A percentile compares a stretch with the other conserved stretches of the same genome.
phyloP scores from a whole-genome alignment of 2,113 vertebrate genomes.

The Ciconia boyciana region DNA sequence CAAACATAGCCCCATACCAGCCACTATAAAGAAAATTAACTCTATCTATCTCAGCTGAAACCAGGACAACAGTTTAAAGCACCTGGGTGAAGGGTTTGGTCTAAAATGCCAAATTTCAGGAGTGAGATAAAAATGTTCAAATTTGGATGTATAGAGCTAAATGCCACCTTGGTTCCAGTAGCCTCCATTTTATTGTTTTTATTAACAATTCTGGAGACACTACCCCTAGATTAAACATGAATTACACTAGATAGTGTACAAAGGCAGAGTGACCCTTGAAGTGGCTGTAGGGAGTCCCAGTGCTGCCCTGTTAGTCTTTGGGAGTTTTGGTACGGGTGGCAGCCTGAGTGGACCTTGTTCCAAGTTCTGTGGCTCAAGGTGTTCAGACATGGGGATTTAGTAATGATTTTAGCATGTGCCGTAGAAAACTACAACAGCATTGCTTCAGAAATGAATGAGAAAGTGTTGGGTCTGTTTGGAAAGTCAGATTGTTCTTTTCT shows the following conservation, averaged over 20 bases:
- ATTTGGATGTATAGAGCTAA: not conserved
- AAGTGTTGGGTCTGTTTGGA: not conserved
- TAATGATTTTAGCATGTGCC: not conserved
- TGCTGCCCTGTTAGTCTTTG: not conserved
- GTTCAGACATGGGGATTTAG: not conserved
- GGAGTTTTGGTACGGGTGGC: not conserved
- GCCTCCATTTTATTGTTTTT: not conserved
- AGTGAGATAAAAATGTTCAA: not conserved
- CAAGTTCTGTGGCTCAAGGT: not conserved
- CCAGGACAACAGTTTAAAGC: not conserved
- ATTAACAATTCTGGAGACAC: not conserved
- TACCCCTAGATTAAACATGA: not conserved
- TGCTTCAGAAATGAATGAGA: not conserved
- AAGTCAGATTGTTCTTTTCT: not conserved
- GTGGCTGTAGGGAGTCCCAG: not conserved
- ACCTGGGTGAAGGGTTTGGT: not conserved
- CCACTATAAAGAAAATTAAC: no score
- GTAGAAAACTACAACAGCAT: not conserved
- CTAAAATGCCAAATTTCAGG: not conserved
- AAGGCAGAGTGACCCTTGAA: not conserved
- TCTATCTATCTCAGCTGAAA: no score
- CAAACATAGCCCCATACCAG: no score
- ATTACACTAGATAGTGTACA: not conserved
- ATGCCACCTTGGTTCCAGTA: not conserved
- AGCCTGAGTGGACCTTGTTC: not conserved